These are phyloP conservation scores for Dasypogon diadema DNA, from an alignment of 2,888 invertebrate genomes.

Conservation along the genomic window DNA sequence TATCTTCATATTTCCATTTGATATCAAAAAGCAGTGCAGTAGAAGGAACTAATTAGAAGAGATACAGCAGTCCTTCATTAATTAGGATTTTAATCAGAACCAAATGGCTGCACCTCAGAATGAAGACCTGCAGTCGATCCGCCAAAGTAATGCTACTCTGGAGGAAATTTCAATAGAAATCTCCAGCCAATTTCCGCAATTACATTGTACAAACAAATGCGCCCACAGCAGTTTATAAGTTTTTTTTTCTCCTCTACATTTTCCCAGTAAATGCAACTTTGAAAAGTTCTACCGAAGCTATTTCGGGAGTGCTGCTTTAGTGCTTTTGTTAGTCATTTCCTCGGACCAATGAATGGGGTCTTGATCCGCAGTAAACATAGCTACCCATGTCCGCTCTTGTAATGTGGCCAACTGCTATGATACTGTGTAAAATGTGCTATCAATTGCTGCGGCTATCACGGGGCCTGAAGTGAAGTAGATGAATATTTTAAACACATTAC, in stretches of 20 bases:
- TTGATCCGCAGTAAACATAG: neutral
- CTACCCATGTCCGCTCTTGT: neutral
- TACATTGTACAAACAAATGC: conserved; percentile 38
- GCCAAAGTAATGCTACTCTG: neutral
- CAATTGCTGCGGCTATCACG: conserved; percentile 26
- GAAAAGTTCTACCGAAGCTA: conserved; percentile 37
- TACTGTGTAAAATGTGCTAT: conserved; percentile 15
- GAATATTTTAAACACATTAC: conserved; percentile 15
- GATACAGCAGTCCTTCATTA: conserved; percentile 27
- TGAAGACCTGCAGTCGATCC: neutral
- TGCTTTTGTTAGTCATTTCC: conserved; percentile 18
- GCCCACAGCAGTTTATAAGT: conserved; percentile 34
- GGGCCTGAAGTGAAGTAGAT: neutral
- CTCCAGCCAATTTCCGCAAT: conserved; percentile 50
- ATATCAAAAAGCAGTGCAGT: neutral
- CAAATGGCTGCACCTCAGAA: conserved; percentile 39
- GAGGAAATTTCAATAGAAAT: conserved; percentile 18
- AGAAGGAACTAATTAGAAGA: conserved; percentile 25
- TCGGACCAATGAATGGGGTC: conserved; percentile 13
- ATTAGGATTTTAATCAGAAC: conserved; percentile 40
- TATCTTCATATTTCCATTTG: conserved; percentile 14
- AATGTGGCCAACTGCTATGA: neutral
- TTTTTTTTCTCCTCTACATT: neutral
- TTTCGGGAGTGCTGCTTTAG: conserved; percentile 26
- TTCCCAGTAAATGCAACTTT: conserved; percentile 24